Percentiles rank a stretch among this genome's conserved stretches.
Conservation (phyloP, 2,888 invertebrate genomes). For the Clepsis dumicolana region DNA sequence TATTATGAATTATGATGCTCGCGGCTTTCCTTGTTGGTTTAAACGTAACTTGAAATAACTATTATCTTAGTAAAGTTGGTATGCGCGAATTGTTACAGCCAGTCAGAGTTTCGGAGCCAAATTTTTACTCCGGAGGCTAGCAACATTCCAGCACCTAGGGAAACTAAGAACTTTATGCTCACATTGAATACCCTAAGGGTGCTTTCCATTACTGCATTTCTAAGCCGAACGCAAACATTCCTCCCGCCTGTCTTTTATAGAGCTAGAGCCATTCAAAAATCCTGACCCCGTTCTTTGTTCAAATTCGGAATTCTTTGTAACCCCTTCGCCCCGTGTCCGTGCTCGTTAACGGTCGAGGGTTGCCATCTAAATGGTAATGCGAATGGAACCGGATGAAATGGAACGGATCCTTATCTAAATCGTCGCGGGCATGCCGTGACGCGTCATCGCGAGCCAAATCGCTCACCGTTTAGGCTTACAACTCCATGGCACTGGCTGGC, state of each 20-base stretch:
- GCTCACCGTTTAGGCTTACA: slow-evolving; percentile 22
- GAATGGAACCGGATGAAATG: slow-evolving; percentile 37
- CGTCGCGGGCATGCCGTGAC: slow-evolving; percentile 37
- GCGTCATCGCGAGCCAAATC: slow-evolving; percentile 24
- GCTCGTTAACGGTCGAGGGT: slow-evolving; percentile 40
- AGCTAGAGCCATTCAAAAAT: slow-evolving; percentile 18
- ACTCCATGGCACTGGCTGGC: not conserved
- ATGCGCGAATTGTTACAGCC: too few relatives aligned
- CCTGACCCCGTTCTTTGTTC: slow-evolving; percentile 35
- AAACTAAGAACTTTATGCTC: too few relatives aligned
- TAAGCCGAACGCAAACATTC: not conserved
- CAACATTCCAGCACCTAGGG: too few relatives aligned
- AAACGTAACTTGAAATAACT: too few relatives aligned
- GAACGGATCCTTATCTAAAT: slow-evolving; percentile 42
- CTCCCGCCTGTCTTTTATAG: not conserved
- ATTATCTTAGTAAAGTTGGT: too few relatives aligned
- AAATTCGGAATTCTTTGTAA: slow-evolving; percentile 35
- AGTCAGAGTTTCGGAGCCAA: too few relatives aligned
- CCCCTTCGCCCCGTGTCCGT: slow-evolving; percentile 34
- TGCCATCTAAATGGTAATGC: slow-evolving; percentile 42
- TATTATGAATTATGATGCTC: not conserved
- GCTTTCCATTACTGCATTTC: not conserved
- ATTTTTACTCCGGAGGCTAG: too few relatives aligned
- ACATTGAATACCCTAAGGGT: too few relatives aligned
- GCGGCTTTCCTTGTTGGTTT: too few relatives aligned